A percentile compares a stretch with the other conserved stretches of the same genome.
These are phyloP conservation scores for Drosophila oshimai DNA, from an alignment of 1,140 invertebrate genomes.

Conservation along the genomic window DNA sequence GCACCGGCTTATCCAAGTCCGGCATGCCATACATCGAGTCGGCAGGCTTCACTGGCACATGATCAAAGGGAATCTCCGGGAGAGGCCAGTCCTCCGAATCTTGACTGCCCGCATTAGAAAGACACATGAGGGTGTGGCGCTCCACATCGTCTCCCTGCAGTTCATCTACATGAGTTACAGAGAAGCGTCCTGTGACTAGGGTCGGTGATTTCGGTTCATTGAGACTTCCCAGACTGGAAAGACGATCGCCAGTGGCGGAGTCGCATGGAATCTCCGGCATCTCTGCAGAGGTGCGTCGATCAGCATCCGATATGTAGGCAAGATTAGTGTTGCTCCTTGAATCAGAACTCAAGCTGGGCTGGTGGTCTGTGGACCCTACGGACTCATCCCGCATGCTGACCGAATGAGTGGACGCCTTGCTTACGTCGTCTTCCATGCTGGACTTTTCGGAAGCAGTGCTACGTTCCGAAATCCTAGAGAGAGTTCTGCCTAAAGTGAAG, in stretches of 20 bases:
- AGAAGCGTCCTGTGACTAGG: constrained; percentile 78
- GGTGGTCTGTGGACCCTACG: constrained; percentile 90
- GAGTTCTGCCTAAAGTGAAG: constrained; percentile 88
- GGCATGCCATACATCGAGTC: constrained; percentile 73
- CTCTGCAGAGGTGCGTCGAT: constrained; percentile 90
- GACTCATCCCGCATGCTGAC: constrained; percentile 93
- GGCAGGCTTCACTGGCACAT: constrained; percentile 74
- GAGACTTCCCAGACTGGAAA: constrained; percentile 76
- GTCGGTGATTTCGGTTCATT: constrained; percentile 84
- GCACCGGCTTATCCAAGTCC: constrained; percentile 78
- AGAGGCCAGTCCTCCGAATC: constrained; percentile 88
- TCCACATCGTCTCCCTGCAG: constrained; percentile 65
- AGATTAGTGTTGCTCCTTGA: constrained; percentile 88
- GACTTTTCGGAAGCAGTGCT: constrained; percentile 93
- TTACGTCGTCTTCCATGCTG: constrained; percentile 91
- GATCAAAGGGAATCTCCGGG: constrained; percentile 85
- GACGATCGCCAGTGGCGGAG: constrained; percentile 83
- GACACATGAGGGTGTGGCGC: constrained; percentile 73
- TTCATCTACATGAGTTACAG: constrained; percentile 79
- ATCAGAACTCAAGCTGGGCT: constrained; percentile 92
- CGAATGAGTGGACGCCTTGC: constrained; percentile 90
- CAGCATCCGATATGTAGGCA: constrained; percentile 89
- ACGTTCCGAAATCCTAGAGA: constrained; percentile 93
- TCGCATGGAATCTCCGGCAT: constrained; percentile 91
- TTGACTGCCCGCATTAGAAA: constrained; percentile 84